phyloP scores from a whole-genome alignment of 92 coral and sea anemone genomes.

The Phymanthus crucifer region DNA sequence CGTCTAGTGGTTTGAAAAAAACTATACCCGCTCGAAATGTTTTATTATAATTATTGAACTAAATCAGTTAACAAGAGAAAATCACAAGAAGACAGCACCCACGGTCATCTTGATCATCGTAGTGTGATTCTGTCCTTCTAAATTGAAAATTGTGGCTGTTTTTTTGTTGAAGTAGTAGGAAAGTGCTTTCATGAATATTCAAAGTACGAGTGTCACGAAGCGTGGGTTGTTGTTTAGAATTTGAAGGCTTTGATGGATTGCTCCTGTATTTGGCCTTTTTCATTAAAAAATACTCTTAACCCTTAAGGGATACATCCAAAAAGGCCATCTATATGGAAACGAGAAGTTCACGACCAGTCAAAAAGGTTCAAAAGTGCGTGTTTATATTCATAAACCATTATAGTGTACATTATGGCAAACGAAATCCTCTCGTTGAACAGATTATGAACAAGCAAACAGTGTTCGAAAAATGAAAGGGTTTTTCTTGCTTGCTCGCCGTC shows the following conservation, averaged over 20 bases:
- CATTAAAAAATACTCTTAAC: constrained; percentile 50
- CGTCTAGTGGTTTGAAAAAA: background rate
- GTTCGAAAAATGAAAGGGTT: constrained; percentile 31
- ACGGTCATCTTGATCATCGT: background rate
- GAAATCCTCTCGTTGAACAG: constrained; percentile 50
- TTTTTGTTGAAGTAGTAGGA: background rate
- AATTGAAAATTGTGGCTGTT: constrained; percentile 10
- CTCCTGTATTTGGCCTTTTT: constrained; percentile 44
- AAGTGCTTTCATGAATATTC: constrained; percentile 39
- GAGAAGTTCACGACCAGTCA: background rate
- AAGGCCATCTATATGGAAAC: background rate
- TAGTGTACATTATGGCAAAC: constrained; percentile 76
- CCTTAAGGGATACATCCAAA: constrained; percentile 25
- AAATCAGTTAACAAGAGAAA: background rate
- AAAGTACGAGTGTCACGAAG: constrained; percentile 24
- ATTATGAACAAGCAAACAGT: constrained; percentile 59
- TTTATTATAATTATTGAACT: constrained; percentile 8
- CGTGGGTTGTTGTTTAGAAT: constrained; percentile 52
- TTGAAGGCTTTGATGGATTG: constrained; percentile 33
- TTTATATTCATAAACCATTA: background rate
- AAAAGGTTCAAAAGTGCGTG: background rate
- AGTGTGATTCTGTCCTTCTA: background rate
- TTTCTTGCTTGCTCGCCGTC: constrained; percentile 21
- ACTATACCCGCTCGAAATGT: background rate
- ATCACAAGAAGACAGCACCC: background rate